Evolutionary conservation across 2,888 invertebrate genomes (phyloP), one percentile per base, ranked within the genome.

Genomic region (Automeris io): DNA sequence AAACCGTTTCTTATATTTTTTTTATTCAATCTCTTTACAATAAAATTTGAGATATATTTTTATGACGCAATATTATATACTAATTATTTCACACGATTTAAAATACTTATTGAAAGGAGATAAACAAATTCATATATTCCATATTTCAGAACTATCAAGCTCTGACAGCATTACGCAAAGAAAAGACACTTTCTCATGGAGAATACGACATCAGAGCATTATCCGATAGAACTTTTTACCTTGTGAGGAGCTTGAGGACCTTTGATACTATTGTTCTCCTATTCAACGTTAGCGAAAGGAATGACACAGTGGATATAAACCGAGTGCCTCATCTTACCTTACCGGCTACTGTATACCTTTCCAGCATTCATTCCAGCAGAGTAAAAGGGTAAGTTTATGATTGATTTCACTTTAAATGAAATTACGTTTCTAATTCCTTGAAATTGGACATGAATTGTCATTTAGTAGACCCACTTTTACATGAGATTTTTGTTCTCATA

Each of bases 121-220:
- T n/a, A n/a, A n/a, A n/a, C n/a, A n/a, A n/a, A n/a, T n/a, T n/a
- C n/a, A n/a, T n/a, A n/a, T n/a, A n/a, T n/a, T n/a, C n/a, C n/a
- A n/a, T 8, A 25, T 45, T 51, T 2, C 54, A 82, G 81, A 77
- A 91, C 0, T 92, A 90, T 55, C 88, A 90, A 59, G 69, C 72
- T 0, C 55, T 92, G 40, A 78, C 85, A 1, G 51, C 63, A 1
- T 62, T 90, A 0, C 88, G 91, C 24, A 75, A 74, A 31, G 76
- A 78, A 23, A 52, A 66, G 0, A 70, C 88, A 0, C 54, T 88
- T 2, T 61, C 67, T 1, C 66, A 74, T 18, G 89, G 88, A 0
- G 73, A 72, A n/a, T 68, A 80, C 37, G 63, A 77, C 23, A 71
- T 87, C 31, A 57, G 72, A 18, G 73, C 81, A 0, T 45, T 82